A percentile compares a stretch with the other conserved stretches of the same genome.
phyloP scores from a whole-genome alignment of 2,797 vertebrate genomes.

The Potorous gilbertii region DNA sequence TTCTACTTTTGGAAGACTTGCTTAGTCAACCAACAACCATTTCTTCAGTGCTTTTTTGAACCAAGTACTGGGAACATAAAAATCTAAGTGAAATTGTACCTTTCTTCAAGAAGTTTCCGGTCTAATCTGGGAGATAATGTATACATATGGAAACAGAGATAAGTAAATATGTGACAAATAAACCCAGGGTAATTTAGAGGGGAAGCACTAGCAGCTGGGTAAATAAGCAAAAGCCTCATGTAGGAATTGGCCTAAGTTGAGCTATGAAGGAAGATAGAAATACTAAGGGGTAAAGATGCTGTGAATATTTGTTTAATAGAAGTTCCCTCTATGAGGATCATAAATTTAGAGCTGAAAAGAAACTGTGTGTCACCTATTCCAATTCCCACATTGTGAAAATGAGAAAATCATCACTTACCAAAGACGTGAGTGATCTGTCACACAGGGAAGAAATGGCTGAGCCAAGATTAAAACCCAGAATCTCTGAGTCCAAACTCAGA shows the following conservation, averaged over 20 bases:
- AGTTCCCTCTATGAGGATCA: background rate
- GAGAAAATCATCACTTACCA: background rate
- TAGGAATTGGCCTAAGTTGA: background rate
- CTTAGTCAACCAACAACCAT: background rate
- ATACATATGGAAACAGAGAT: background rate
- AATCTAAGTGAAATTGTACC: background rate
- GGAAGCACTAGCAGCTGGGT: fast-evolving
- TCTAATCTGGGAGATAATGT: background rate
- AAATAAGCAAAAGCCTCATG: background rate
- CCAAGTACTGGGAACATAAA: background rate
- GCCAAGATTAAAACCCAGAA: background rate
- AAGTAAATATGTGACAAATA: background rate
- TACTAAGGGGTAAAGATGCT: background rate
- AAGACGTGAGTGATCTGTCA: background rate
- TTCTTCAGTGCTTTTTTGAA: background rate
- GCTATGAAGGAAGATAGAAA: background rate
- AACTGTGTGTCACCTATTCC: background rate
- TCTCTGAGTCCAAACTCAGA: background rate
- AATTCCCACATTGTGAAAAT: background rate
- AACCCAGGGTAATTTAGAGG: background rate
- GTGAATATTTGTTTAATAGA: background rate
- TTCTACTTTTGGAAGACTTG: background rate
- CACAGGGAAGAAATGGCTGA: background rate
- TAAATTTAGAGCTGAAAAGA: background rate
- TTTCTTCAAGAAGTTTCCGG: background rate